Evolutionary conservation across 1,140 invertebrate species (phyloP).

Genomic region (Myzus persicae): DNA sequence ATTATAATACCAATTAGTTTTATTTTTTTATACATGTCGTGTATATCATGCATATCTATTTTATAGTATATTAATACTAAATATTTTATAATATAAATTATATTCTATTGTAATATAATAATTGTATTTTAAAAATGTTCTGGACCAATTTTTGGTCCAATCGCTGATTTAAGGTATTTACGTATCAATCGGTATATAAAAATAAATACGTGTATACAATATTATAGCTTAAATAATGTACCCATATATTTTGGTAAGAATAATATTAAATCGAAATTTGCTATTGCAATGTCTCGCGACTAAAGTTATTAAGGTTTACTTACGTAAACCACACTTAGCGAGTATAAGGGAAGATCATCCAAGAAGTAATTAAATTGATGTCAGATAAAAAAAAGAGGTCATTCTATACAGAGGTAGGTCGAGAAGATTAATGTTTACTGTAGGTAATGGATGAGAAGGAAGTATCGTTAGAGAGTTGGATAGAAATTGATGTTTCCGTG

Average conservation of each 20-base stretch:
- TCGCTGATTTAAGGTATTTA: background rate
- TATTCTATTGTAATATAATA: background rate
- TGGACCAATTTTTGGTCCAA: background rate
- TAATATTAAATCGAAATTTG: background rate
- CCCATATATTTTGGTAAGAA: background rate
- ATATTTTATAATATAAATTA: background rate
- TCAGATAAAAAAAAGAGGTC: slow-evolving; percentile 13
- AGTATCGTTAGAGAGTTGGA: background rate
- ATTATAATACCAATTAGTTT: too few relatives aligned
- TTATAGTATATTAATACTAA: background rate
- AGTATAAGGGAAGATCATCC: background rate
- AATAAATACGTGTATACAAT: background rate
- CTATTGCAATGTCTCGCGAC: background rate
- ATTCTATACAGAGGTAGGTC: background rate
- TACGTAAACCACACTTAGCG: background rate
- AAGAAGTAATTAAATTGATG: slow-evolving; percentile 18
- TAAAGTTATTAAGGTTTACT: slow-evolving; percentile 6
- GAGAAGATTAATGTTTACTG: background rate
- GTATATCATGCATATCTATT: background rate
- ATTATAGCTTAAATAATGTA: background rate
- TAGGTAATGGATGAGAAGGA: slow-evolving; percentile 1
- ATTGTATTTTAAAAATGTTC: background rate
- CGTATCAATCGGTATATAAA: background rate
- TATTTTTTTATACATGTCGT: background rate
- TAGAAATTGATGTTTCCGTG: background rate